A percentile compares a stretch with the other conserved stretches of the same genome.
These are phyloP conservation scores for Eugnorisma glareosa DNA, from an alignment of 2,888 invertebrate species.

Conservation along the genomic window DNA sequence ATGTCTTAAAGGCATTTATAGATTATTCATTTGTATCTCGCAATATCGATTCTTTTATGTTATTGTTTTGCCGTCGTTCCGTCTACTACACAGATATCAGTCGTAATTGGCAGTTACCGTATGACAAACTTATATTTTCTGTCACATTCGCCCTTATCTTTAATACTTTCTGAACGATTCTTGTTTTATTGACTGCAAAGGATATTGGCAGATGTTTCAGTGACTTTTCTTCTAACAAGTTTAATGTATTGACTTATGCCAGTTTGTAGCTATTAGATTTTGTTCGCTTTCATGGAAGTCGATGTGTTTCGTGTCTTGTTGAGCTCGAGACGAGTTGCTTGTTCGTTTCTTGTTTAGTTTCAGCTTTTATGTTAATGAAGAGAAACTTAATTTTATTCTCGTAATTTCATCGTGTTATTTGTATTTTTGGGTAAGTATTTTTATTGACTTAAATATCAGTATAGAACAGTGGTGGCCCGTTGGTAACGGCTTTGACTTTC, in stretches of 20 bases:
- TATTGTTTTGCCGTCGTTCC: slow-evolving; percentile 85
- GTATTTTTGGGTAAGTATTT: not conserved
- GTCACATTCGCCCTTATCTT: slow-evolving; percentile 58
- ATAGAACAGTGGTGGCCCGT: not conserved
- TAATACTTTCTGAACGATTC: slow-evolving; percentile 47
- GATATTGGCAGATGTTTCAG: slow-evolving; percentile 60
- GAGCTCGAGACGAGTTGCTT: slow-evolving; percentile 10
- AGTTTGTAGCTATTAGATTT: slow-evolving; percentile 57
- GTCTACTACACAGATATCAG: slow-evolving; percentile 82
- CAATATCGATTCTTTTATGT: slow-evolving; percentile 88
- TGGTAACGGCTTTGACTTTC: not conserved
- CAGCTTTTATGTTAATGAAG: not conserved
- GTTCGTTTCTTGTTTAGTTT: not conserved
- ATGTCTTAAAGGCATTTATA: slow-evolving; percentile 89
- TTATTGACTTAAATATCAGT: not conserved
- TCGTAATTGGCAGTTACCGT: slow-evolving; percentile 83
- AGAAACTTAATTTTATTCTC: not conserved
- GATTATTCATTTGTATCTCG: slow-evolving; percentile 89
- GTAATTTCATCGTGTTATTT: not conserved
- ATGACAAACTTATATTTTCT: slow-evolving; percentile 73
- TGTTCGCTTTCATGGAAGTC: slow-evolving; percentile 41
- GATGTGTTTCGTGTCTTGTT: slow-evolving; percentile 45
- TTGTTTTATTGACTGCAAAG: slow-evolving; percentile 45
- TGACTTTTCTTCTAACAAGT: slow-evolving; percentile 64
- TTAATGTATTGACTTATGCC: slow-evolving; percentile 65